Evolutionary conservation across 2,113 vertebrate genomes (phyloP), one percentile per base, ranked within the genome.

Genomic region (Chrysochloris asiatica): DNA sequence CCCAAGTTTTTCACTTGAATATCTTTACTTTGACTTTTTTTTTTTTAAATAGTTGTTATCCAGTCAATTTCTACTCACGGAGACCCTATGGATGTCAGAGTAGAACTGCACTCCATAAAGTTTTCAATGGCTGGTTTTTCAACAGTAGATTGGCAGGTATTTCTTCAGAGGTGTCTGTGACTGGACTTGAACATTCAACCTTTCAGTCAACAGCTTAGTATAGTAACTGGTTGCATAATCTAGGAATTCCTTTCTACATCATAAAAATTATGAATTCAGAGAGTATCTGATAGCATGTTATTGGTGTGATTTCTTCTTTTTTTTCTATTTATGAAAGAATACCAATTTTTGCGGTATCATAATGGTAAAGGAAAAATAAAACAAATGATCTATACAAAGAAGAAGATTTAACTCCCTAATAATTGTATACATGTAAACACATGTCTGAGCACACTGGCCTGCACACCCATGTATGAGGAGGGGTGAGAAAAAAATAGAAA

Each of bases 351-450:
- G 84, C 86, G 76, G 28, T 52, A 4, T 41, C 88, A 80, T 63
- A 45, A 93, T 56, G 19, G 48, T 28, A 61, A 4, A 41, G 30
- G 24, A 19, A 63, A 88, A 92, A 59, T 52, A 89, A 89, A 83
- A 86, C 28, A 72, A 77, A 84, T 28, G 33, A 73, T 48, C 30
- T 21, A 45, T 43, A 8, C 19, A 50, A 83, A 72, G 81, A 88
- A 79, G 14, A 89, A 73, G 69, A 26, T 92, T 93, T 83, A 72
- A 33, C 41, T 83, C 88, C n/a, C 77, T 76, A 89, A 77, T 48
- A 79, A 52, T 88, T 79, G 17, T 71, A 26, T 56, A 5, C 52
- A 33, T 56, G 33, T 47, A 38, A n/a, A n/a, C n/a, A n/a, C n/a
- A n/a, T n/a, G n/a, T n/a, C 65, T 54, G 28, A n/a, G n/a, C 8